phyloP scores from a whole-genome alignment of 2,888 invertebrate species.

The Alloscopus bannaensis region DNA sequence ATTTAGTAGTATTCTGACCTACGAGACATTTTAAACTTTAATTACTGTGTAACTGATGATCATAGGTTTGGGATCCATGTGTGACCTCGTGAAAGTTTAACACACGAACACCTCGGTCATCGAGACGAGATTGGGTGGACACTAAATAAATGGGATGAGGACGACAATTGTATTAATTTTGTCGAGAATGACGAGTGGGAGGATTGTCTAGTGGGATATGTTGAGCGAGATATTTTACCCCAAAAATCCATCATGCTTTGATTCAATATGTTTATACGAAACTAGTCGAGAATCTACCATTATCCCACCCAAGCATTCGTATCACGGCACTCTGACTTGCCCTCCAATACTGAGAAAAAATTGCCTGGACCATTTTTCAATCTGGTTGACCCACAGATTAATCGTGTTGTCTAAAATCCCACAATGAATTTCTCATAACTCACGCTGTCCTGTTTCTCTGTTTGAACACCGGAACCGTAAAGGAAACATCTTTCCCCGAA shows the following conservation, averaged over 20 bases:
- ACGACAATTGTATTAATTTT: conserved; percentile 43
- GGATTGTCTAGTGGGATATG: neutral
- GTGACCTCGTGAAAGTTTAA: too few species aligned
- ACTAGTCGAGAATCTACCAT: neutral
- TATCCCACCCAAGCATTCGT: too few species aligned
- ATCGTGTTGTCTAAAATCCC: conserved; percentile 68
- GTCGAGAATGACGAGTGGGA: conserved; percentile 12
- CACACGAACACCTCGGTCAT: too few species aligned
- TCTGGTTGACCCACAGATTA: conserved; percentile 70
- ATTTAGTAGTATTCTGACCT: too few species aligned
- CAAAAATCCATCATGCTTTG: too few species aligned
- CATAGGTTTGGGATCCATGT: too few species aligned
- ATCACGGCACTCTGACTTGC: neutral
- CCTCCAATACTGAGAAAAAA: neutral
- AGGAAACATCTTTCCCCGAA: conserved; percentile 21
- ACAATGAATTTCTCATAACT: conserved; percentile 71
- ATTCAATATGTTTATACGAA: too few species aligned
- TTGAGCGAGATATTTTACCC: neutral
- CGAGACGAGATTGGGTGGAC: conserved; percentile 10
- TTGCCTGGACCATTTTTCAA: conserved; percentile 69
- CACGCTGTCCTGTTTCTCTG: conserved; percentile 54
- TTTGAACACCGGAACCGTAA: conserved; percentile 1
- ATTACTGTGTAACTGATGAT: too few species aligned
- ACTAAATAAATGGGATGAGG: conserved; percentile 13
- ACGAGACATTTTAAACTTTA: too few species aligned